phyloP scores from a whole-genome alignment of 2,113 vertebrate genomes.

The Leptocoma aspasia region DNA sequence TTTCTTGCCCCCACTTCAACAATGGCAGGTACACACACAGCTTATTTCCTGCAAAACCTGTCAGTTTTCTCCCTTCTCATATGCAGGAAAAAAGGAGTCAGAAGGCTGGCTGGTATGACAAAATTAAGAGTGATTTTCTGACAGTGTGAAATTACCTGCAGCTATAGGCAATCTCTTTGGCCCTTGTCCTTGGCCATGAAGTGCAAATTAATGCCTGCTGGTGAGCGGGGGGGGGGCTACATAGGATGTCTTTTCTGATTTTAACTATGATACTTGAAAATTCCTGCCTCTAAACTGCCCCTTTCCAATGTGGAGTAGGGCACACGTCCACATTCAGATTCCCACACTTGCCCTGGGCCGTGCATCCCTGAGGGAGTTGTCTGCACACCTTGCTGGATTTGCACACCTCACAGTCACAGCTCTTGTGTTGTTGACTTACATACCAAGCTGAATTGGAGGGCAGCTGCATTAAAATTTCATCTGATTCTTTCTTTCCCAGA shows the following conservation, averaged over 20 bases:
- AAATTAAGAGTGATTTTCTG: neutral
- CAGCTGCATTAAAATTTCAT: neutral
- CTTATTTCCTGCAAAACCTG: neutral
- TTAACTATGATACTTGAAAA: neutral
- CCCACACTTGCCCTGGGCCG: neutral
- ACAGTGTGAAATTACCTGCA: neutral
- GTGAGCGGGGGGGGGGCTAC: neutral
- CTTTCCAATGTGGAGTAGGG: rapidly evolving
- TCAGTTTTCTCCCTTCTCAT: neutral
- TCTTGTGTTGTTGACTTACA: neutral
- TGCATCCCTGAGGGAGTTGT: neutral
- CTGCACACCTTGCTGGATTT: neutral
- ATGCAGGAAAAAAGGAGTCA: neutral
- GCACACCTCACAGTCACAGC: neutral
- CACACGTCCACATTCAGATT: rapidly evolving
- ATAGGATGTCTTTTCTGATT: neutral
- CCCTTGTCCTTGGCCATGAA: neutral
- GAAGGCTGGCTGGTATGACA: neutral
- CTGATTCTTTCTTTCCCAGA: neutral
- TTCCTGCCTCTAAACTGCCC: neutral
- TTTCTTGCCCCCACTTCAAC: neutral
- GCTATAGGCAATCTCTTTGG: neutral
- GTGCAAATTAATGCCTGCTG: neutral
- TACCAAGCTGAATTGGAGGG: neutral
- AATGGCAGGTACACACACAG: neutral